Conservation (phyloP, 1,140 invertebrate genomes). For the Neotoxoptera formosana region DNA sequence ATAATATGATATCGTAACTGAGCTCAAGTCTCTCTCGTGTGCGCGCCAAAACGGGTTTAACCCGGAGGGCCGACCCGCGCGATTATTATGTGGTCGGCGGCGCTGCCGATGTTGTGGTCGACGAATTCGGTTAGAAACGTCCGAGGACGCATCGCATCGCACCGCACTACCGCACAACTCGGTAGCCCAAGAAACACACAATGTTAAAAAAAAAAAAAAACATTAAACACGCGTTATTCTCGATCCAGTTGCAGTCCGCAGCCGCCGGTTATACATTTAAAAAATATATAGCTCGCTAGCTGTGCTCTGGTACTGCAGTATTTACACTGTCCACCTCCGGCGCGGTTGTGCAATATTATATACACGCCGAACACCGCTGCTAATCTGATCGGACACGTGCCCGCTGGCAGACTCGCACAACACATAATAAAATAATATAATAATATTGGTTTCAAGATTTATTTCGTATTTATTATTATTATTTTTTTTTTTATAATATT, state of each 20-base stretch:
- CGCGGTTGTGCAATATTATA: background rate
- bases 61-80: constrained; percentile 6
- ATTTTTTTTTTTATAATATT: background rate
- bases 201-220: too few species aligned
- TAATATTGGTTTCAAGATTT: constrained; percentile 5
- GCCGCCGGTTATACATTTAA: too few species aligned
- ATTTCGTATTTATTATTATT: background rate
- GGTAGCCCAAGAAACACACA: too few species aligned
- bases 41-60: background rate
- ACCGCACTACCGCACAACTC: too few species aligned
- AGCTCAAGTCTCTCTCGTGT: background rate
- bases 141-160: too few species aligned
- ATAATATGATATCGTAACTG: background rate
- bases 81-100: too few species aligned
- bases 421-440: too few species aligned
- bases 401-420: background rate
- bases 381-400: constrained; percentile 30
- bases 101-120: too few species aligned
- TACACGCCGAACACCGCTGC: background rate
- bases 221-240: too few species aligned
- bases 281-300: background rate
- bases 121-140: too few species aligned
- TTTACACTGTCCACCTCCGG: constrained; percentile 32
- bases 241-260: too few species aligned
- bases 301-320: background rate